Evolutionary conservation across 2,797 vertebrate genomes (phyloP).

Genomic region (Darevskia nairensis): DNA sequence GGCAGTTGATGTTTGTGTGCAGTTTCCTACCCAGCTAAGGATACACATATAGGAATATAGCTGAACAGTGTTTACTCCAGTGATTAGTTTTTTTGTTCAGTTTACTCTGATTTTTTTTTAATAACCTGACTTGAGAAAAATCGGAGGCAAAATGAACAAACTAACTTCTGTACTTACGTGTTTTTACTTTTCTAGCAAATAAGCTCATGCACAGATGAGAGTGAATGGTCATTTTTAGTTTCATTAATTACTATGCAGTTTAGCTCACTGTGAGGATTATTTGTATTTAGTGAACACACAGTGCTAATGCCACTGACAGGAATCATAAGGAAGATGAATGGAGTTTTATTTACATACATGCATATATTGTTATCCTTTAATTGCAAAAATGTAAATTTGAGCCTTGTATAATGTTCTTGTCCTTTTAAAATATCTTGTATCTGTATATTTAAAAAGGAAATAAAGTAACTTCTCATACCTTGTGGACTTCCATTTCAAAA

Average conservation of each 20-base stretch:
- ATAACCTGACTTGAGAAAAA: slow-evolving; percentile 31
- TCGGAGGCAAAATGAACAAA: slow-evolving; percentile 50
- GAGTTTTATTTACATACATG: slow-evolving; percentile 76
- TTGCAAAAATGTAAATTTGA: slow-evolving; percentile 84
- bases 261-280: slow-evolving; percentile 80
- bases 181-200: slow-evolving; percentile 72
- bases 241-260: slow-evolving; percentile 81
- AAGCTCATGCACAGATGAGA: slow-evolving; percentile 36
- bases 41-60: neutral
- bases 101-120: neutral
- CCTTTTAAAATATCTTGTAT: slow-evolving; percentile 83
- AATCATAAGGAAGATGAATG: slow-evolving; percentile 75
- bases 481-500: slow-evolving; percentile 67
- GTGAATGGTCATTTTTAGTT: slow-evolving; percentile 74
- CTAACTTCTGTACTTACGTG: slow-evolving; percentile 48
- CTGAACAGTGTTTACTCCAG: neutral
- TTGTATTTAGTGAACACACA: slow-evolving; percentile 76
- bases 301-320: slow-evolving; percentile 78
- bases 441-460: slow-evolving; percentile 82
- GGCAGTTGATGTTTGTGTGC: neutral
- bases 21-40: neutral
- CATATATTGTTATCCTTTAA: slow-evolving; percentile 81
- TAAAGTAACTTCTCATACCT: slow-evolving; percentile 74
- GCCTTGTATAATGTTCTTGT: slow-evolving; percentile 83
- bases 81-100: neutral